These are phyloP conservation scores for Corydoras sp. DNA, from an alignment of 2,113 vertebrate species.

Conservation along the genomic window DNA sequence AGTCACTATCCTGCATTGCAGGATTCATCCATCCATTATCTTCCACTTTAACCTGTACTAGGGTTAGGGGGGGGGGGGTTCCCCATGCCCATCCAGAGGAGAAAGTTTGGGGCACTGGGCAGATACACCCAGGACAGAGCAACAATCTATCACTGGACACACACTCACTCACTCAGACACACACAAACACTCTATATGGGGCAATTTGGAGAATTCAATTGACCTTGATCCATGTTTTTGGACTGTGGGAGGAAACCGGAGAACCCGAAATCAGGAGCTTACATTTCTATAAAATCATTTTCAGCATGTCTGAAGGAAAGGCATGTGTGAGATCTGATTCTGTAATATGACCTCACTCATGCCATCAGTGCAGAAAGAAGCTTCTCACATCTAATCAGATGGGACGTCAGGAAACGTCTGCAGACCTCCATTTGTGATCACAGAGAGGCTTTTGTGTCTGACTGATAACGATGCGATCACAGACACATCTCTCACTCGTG, in stretches of 20 bases:
- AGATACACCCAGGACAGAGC: too few relatives aligned
- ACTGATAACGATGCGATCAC: not conserved
- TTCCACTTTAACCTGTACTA: not conserved
- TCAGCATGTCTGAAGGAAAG: too few relatives aligned
- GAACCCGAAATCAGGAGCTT: too few relatives aligned
- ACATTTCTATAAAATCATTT: too few relatives aligned
- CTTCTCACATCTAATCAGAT: conserved; percentile 25
- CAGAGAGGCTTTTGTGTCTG: not conserved
- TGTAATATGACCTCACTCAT: conserved; percentile 1
- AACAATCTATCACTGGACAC: not conserved
- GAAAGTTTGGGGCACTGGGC: too few relatives aligned
- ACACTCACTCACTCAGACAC: not conserved
- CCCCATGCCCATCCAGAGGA: too few relatives aligned
- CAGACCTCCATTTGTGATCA: conserved; percentile 5
- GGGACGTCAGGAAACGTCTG: conserved; percentile 14
- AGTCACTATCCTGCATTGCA: too few relatives aligned
- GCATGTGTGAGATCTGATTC: not conserved
- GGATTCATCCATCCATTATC: not conserved
- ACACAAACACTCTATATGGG: not conserved
- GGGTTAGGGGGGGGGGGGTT: too few relatives aligned
- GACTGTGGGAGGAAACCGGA: too few relatives aligned
- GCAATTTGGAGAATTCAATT: too few relatives aligned
- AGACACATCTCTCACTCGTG: not conserved
- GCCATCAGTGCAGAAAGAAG: conserved; percentile 14
- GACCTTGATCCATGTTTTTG: too few relatives aligned